Evolutionary conservation across 1,140 invertebrate species (phyloP).

Genomic region (Mya arenaria): DNA sequence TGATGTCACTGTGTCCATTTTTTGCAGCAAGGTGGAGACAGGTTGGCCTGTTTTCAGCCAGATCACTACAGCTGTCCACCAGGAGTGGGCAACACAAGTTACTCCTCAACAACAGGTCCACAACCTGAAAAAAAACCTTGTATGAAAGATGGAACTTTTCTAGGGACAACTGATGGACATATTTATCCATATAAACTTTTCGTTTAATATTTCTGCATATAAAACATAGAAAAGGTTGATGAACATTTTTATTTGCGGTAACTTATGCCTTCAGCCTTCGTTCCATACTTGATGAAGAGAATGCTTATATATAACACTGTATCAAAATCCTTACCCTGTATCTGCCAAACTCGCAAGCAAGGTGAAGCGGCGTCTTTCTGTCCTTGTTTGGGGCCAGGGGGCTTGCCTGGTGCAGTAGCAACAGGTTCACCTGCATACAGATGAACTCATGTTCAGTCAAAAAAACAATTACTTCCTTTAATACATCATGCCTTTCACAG

Average conservation of each 20-base stretch:
- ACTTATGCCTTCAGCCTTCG: background rate
- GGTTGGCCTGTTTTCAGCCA: conserved; percentile 79
- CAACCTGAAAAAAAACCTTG: conserved; percentile 74
- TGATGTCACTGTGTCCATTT: conserved; percentile 81
- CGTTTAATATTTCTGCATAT: too few species aligned
- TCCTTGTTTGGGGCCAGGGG: conserved; percentile 78
- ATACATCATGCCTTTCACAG: too few species aligned
- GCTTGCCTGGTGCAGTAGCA: conserved; percentile 79
- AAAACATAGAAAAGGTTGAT: background rate
- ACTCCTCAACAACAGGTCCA: conserved; percentile 78
- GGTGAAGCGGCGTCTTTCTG: conserved; percentile 80
- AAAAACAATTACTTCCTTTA: too few species aligned
- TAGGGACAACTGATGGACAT: too few species aligned
- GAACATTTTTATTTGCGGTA: background rate
- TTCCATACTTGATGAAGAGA: background rate
- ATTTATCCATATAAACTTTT: too few species aligned
- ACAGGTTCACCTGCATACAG: conserved; percentile 78
- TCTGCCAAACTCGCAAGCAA: conserved; percentile 82
- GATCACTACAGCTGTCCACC: conserved; percentile 75
- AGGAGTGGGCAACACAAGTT: conserved; percentile 79
- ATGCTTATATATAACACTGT: background rate
- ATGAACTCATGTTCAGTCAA: too few species aligned
- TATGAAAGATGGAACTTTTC: too few species aligned
- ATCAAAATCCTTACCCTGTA: conserved; percentile 73
- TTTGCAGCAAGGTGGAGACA: conserved; percentile 82